A percentile compares a stretch with the other conserved stretches of the same genome.
phyloP scores from a whole-genome alignment of 2,888 invertebrate genomes.

The Melanostoma scalare region DNA sequence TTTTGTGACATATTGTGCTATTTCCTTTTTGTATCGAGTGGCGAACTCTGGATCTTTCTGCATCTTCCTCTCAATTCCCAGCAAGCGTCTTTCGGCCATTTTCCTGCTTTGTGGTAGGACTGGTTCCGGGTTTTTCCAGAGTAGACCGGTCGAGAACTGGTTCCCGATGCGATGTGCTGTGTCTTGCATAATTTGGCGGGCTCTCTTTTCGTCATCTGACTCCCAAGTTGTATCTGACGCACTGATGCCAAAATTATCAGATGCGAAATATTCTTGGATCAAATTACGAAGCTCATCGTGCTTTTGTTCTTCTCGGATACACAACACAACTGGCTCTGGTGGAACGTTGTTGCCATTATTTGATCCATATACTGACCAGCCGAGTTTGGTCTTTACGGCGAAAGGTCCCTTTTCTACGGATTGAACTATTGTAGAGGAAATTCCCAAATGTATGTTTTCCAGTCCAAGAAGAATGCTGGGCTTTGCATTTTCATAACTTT shows the following conservation, averaged over 20 bases:
- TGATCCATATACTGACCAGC: constrained; percentile 34
- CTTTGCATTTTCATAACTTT: constrained; percentile 9
- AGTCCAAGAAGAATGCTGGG: too few relatives aligned
- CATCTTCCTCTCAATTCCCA: constrained; percentile 64
- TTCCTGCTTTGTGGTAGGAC: constrained; percentile 4
- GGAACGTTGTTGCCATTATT: background rate
- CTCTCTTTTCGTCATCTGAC: constrained; percentile 35
- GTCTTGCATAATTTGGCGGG: constrained; percentile 29
- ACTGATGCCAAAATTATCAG: constrained; percentile 29
- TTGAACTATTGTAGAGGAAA: constrained; percentile 7
- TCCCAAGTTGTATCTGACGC: background rate
- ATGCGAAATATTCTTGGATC: constrained; percentile 16
- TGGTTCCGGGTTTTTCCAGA: constrained; percentile 44
- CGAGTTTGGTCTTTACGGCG: constrained; percentile 22
- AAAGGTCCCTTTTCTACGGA: background rate
- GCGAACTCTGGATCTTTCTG: constrained; percentile 45
- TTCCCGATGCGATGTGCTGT: constrained; percentile 37
- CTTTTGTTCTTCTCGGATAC: constrained; percentile 1
- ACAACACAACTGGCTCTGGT: background rate
- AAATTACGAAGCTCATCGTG: too few relatives aligned
- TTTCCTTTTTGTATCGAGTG: constrained; percentile 3
- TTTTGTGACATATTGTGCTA: constrained; percentile 61
- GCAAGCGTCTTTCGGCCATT: constrained; percentile 61
- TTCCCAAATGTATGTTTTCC: too few relatives aligned
- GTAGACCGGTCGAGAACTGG: constrained; percentile 51